Evolutionary conservation across 2,888 invertebrate species (phyloP).

Genomic region (Ichneumoninae sp.): DNA sequence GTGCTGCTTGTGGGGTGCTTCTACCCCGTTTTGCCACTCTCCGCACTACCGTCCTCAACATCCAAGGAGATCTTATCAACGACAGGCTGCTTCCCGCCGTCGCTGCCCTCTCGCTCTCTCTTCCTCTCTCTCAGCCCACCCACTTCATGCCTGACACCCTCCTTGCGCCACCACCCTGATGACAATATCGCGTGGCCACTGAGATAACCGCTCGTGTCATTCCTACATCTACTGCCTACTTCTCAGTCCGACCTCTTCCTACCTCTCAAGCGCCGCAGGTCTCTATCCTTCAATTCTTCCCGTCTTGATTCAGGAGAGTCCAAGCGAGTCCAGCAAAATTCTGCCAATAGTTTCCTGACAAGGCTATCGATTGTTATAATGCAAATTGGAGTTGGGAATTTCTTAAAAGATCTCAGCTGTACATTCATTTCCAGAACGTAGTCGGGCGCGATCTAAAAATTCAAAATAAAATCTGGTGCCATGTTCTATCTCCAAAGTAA

Average conservation of each 20-base stretch:
- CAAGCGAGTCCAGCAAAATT: not conserved
- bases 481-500: too few species aligned
- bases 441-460: not conserved
- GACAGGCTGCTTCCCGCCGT: constrained; percentile 64
- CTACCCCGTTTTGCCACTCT: constrained; percentile 57
- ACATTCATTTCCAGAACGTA: not conserved
- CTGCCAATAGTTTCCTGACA: not conserved
- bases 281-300: constrained; percentile 26
- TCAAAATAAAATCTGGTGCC: too few species aligned
- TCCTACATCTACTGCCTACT: constrained; percentile 83
- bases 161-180: constrained; percentile 77
- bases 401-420: not conserved
- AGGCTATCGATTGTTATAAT: not conserved
- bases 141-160: constrained; percentile 72
- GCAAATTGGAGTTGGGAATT: too few species aligned
- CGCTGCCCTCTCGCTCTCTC: constrained; percentile 65
- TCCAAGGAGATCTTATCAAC: constrained; percentile 69
- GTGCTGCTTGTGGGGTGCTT: constrained; percentile 47
- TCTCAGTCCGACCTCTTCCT: constrained; percentile 70
- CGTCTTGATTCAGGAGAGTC: not conserved
- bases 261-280: constrained; percentile 27
- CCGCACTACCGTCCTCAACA: constrained; percentile 32
- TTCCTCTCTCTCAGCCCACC: constrained; percentile 37
- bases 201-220: constrained; percentile 84
- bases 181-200: constrained; percentile 84